Evolutionary conservation across 2,113 vertebrate species (phyloP), one percentile per base, ranked within the genome.

Genomic region (Illadopsis cleaveri): DNA sequence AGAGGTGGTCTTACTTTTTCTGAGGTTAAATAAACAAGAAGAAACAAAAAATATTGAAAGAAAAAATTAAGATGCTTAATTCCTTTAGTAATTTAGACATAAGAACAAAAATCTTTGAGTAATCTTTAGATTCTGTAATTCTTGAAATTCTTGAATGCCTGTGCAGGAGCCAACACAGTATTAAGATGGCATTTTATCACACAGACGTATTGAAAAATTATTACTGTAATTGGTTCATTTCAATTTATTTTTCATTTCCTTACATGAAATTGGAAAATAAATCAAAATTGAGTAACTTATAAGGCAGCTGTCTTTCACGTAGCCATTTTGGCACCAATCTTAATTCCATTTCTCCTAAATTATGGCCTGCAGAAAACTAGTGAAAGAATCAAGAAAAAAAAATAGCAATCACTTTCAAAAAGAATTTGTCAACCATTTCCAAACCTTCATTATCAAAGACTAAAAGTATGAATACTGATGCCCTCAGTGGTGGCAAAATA

Each of bases 211-310:
- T 42, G 44, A 58, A 96, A 78, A 53, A 61, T 17, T 54, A 25
- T 53, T 71, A 38, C 7, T 72, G 5, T 15, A 56, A 60, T 28
- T 61, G 5, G 6, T 65, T 61, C 42, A 65, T 10, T 53, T 51
- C 0, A 35, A 45, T 79, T 40, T 57, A n/a, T 82, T 84, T 86
- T 27, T 57, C 12, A 94, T 42, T 71, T 73, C 56, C 96, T 97
- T 77, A 98, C 97, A 97, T 93, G 95, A 98, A 98, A 86, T 86
- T 95, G 62, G 68, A 91, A 97, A 98, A 98, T 10, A 97, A 91
- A 47, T 93, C 90, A 30, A 97, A 96, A 25, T 51, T 28, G 31
- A 83, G 75, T 68, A 98, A 89, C 53, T 86, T 84, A 24, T 64
- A 95, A 93, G 90, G 98, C 51, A 80, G 40, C 22, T 93, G 79